A percentile compares a stretch with the other conserved stretches of the same genome.
These are phyloP conservation scores for Pristionchus entomophagus DNA, from an alignment of 2,888 invertebrate species.

Conservation along the genomic window DNA sequence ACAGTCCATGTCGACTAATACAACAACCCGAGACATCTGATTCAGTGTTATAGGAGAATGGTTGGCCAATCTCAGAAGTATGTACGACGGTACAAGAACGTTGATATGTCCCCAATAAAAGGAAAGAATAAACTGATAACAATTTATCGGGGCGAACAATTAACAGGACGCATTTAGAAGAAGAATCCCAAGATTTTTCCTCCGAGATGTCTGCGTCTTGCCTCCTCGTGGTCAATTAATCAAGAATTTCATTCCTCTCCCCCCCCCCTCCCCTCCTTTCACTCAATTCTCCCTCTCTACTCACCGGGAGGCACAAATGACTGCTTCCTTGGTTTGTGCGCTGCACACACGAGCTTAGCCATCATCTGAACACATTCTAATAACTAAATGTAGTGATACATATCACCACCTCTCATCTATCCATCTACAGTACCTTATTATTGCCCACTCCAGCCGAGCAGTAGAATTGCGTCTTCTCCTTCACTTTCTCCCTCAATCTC, in stretches of 20 bases:
- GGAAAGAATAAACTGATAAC: slow-evolving; percentile 19
- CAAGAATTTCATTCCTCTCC: slow-evolving; percentile 88
- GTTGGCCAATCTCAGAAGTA: neutral
- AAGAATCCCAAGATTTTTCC: slow-evolving; percentile 99
- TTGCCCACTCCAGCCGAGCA: slow-evolving; percentile 98
- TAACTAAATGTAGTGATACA: neutral
- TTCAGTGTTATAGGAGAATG: too few species aligned
- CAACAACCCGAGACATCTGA: slow-evolving; percentile 79
- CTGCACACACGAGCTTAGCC: slow-evolving; percentile 92
- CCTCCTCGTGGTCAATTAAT: slow-evolving; percentile 91
- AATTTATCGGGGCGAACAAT: slow-evolving; percentile 39
- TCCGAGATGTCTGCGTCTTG: slow-evolving; percentile 98
- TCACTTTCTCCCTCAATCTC: slow-evolving; percentile 89
- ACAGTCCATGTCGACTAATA: slow-evolving; percentile 98
- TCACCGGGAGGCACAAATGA: slow-evolving; percentile 85
- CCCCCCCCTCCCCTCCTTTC: neutral
- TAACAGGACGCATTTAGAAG: slow-evolving; percentile 85
- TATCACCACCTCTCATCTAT: neutral
- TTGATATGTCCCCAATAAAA: neutral
- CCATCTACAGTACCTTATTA: slow-evolving; percentile 84
- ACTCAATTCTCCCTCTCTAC: neutral
- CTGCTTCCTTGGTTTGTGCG: slow-evolving; percentile 83
- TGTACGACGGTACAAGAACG: neutral
- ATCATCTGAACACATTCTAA: too few species aligned
- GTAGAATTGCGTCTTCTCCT: slow-evolving; percentile 87